Base-by-base conservation (phyloP, 2,797 vertebrate species). In the Stomatorhinus walkeri region DNA sequence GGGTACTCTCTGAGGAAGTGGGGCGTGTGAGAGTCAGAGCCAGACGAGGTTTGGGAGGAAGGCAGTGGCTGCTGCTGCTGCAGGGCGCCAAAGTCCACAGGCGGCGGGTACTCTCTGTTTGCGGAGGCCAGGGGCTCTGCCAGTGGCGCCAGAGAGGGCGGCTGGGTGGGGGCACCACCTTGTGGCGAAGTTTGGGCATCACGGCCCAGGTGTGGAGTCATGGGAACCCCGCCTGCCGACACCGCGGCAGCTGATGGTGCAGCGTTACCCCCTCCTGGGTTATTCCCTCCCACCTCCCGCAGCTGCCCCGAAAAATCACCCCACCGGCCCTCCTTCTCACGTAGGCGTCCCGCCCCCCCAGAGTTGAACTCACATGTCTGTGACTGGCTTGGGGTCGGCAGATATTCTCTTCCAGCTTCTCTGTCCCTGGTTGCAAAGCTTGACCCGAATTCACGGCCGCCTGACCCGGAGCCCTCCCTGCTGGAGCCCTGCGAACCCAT, bases 261-360 rank as follows among this genome's bases (percentile, higher is more conserved):
- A 56, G 92, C 89, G 24, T 94, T 93, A 91, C 91, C 94, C 91
- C 91, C 96, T 90, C 92, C 94, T 72, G 93, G 90, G 91, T 91
- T 95, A 89, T 92, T 95, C 85, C 92, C 93, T 36, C 92, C 93
- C 89, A 90, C 89, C 76, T 96, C 96, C 92, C 95, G 94, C 36
- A 93, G 91, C 89, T 95, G 96, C 46, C 94, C 93, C 64, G 94
- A 93, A 94, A 96, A 94, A 92, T 96, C 96, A 32, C 94, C 94
- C 94, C 96, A 96, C 90, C 96, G 93, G 89, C 94, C 94, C n/a
- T 96, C 96, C 93, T 96, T 96, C 91, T 96, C 96, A 93, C 95
- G 94, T 68, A 93, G 90, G 91, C 94, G 95, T 59, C 94, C 93
- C 24, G 94, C 95, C 87, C 93, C 92, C 48, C 92, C 93, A 89